Base-by-base conservation (phyloP, 2,888 invertebrate species). In the Acrocyrtus sp. region DNA sequence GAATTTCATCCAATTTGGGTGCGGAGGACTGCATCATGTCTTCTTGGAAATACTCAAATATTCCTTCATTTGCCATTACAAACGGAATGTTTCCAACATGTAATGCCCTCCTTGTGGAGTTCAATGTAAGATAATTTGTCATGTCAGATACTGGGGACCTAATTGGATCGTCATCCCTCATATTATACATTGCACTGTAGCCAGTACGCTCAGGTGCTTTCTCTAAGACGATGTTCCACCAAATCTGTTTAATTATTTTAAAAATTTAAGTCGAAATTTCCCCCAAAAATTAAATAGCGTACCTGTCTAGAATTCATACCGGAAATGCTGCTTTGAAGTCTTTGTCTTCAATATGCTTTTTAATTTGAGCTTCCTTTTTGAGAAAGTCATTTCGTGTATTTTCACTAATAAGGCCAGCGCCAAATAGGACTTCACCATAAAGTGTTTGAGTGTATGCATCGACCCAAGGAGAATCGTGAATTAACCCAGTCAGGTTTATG, bases 401-500 rank as follows among this genome's bases (percentile, higher is more conserved):
- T 15, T 78, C 78, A 65, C 82, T 82, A 5, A 83, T 60, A 2
- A 83, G 72, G 3, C 82, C 83, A 34, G 84, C 80, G 43, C 82
- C 81, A 78, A 82, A 85, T 77, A 86, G 82, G 73, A 83, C 84
- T 54, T 83, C 82, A 3, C 84, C 84, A 79, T 85, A 85, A 67
- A 83, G 82, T 1, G 79, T 62, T 77, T 79, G 77, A 27, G 76
- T 78, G 39, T 75, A 58, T 6, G 82, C 81, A 73, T 83, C 82
- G 39, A 78, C 78, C 57, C 82, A 61, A 10, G 83, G 83, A 21
- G 51, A 50, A 3, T 57, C 68, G 1, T 72, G 24, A 4, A 60
- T 22, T 10, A 69, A 77, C 1, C 88, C 88, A 82, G 85, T 84
- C 6, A 89, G 82, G 78, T 92, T 92, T 17, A 93, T 91, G 83